Percentiles rank a stretch among this genome's conserved stretches.
Conservation (phyloP, 2,797 vertebrate genomes). For the Thalassophryne amazonica region DNA sequence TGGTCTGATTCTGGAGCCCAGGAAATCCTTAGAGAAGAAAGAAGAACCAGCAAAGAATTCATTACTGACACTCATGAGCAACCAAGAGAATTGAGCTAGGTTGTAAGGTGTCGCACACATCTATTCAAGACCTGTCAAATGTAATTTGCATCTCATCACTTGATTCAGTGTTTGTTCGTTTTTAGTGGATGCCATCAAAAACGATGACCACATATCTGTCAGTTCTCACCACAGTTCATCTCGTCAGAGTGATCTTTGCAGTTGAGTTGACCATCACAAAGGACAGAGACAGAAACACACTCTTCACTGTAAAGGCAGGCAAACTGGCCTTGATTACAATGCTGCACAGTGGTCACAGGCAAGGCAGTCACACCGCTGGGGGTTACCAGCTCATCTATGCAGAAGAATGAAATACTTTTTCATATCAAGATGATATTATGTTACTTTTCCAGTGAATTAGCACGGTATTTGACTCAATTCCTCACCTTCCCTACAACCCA, state of each 20-base stretch:
- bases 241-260: slow-evolving; percentile 84
- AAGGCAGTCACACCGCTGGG: slow-evolving; percentile 45
- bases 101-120: background rate
- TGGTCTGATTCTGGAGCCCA: slow-evolving; percentile 65
- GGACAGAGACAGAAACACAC: slow-evolving; percentile 71
- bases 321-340: slow-evolving; percentile 67
- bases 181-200: no score
- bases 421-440: background rate
- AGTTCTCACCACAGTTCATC: slow-evolving; percentile 68
- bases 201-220: background rate
- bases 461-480: background rate
- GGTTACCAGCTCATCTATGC: slow-evolving; percentile 70
- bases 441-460: background rate
- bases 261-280: slow-evolving; percentile 81
- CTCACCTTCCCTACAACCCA: slow-evolving; percentile 80
- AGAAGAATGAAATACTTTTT: background rate
- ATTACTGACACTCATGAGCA: background rate
- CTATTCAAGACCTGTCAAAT: background rate
- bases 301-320: slow-evolving; percentile 58
- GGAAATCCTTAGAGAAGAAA: slow-evolving; percentile 45
- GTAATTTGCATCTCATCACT: background rate
- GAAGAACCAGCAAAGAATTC: background rate
- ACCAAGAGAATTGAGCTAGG: background rate
- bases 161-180: no score
- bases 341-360: slow-evolving; percentile 46